Percentiles rank a stretch among this genome's conserved stretches.
These are phyloP conservation scores for Lepidonotus clava DNA, from an alignment of 2,888 invertebrate genomes.

Conservation along the genomic window DNA sequence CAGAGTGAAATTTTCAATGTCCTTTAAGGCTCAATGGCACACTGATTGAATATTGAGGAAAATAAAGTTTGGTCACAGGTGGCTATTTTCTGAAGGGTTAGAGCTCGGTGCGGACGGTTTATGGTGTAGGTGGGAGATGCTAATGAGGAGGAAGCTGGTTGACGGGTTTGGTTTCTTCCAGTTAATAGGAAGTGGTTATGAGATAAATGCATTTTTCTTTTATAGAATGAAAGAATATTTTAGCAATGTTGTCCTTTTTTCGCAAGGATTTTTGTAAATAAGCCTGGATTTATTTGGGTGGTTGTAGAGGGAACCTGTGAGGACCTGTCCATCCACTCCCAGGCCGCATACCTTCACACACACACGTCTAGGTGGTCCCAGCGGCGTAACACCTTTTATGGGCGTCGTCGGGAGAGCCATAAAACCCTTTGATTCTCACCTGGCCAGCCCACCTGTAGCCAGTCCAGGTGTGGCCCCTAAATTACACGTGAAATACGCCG, in stretches of 20 bases:
- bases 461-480: constrained; percentile 22
- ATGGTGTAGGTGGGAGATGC: background rate
- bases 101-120: background rate
- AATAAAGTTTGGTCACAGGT: too few relatives aligned
- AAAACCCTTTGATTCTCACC: constrained; percentile 39
- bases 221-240: too few relatives aligned
- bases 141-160: too few relatives aligned
- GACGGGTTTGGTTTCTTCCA: too few relatives aligned
- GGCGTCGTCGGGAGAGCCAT: constrained; percentile 14
- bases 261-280: too few relatives aligned
- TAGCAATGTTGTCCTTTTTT: too few relatives aligned
- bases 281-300: background rate
- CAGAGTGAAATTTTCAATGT: background rate
- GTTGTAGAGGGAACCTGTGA: background rate
- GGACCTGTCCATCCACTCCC: background rate
- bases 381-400: constrained; percentile 18
- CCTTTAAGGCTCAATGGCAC: too few relatives aligned
- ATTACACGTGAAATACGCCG: constrained; percentile 45
- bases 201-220: too few relatives aligned
- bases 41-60: too few relatives aligned
- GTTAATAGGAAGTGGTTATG: too few relatives aligned
- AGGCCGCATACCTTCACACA: background rate
- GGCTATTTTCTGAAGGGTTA: background rate
- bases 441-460: background rate
- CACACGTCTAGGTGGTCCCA: background rate